Evolutionary conservation across 2,888 invertebrate genomes (phyloP).

Genomic region (Odiellus spinosus): DNA sequence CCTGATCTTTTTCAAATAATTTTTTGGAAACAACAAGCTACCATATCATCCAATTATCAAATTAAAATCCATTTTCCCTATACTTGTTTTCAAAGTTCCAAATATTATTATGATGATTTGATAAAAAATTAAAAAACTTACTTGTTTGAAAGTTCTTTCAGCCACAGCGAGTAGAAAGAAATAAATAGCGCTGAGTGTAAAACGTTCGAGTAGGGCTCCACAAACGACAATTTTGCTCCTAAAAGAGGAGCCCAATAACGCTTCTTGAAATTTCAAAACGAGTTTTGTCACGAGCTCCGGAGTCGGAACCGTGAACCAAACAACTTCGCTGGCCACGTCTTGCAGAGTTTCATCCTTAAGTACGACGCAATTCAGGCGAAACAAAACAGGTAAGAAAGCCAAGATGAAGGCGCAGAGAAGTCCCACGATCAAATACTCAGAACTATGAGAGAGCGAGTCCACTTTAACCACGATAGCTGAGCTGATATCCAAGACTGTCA

Average conservation of each 20-base stretch:
- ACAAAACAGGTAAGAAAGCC: constrained; percentile 23
- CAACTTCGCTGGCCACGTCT: constrained; percentile 16
- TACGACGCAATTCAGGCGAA: constrained; percentile 14
- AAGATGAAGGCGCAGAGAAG: constrained; percentile 26
- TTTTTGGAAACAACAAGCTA: too few species aligned
- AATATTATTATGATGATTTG: too few species aligned
- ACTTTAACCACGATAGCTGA: constrained; percentile 84
- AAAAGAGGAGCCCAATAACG: constrained; percentile 9
- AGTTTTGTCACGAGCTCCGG: constrained; percentile 13
- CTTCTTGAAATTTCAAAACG: constrained; percentile 8
- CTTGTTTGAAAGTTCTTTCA: constrained; percentile 78
- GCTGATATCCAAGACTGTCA: constrained; percentile 86
- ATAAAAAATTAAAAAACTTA: constrained; percentile 21
- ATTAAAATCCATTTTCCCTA: too few species aligned
- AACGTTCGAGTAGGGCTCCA: constrained; percentile 25
- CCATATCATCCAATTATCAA: too few species aligned
- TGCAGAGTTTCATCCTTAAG: constrained; percentile 6
- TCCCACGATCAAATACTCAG: constrained; percentile 56
- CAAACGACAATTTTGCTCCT: constrained; percentile 15
- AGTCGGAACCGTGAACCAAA: constrained; percentile 14
- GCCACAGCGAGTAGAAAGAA: constrained; percentile 86
- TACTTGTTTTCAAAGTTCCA: too few species aligned
- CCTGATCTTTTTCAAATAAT: too few species aligned
- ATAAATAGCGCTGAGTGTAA: constrained; percentile 45
- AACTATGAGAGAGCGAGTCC: constrained; percentile 58